Evolutionary conservation across 2,113 vertebrate genomes (phyloP).

Genomic region (Delphinapterus leucas): DNA sequence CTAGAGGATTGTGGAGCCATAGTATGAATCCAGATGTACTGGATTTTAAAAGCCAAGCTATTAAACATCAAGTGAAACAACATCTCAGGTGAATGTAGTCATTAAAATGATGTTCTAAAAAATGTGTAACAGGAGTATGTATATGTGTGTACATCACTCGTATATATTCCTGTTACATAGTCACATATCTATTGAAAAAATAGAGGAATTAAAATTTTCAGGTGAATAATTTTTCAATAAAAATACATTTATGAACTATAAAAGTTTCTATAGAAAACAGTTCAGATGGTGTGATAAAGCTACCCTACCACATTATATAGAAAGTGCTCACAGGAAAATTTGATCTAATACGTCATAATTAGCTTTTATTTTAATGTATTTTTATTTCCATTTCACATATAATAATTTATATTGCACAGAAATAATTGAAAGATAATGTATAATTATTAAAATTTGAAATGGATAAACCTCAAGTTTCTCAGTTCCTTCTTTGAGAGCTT

Average conservation of each 20-base stretch:
- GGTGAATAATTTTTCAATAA: background rate
- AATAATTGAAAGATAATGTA: background rate
- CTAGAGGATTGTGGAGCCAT: background rate
- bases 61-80: background rate
- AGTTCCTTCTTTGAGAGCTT: background rate
- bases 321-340: background rate
- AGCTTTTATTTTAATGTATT: constrained; percentile 2
- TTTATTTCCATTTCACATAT: background rate
- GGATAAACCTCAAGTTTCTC: background rate
- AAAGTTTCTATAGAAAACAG: background rate
- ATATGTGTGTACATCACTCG: background rate
- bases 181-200: background rate
- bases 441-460: background rate
- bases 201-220: background rate
- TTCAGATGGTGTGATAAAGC: background rate
- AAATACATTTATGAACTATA: background rate
- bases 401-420: background rate
- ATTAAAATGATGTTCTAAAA: background rate
- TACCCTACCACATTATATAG: background rate
- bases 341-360: background rate
- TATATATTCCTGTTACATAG: background rate
- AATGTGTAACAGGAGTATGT: background rate
- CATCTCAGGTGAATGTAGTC: background rate
- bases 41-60: background rate
- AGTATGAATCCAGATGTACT: background rate